phyloP scores from a whole-genome alignment of 1,140 invertebrate species.

The Wasmannia auropunctata region DNA sequence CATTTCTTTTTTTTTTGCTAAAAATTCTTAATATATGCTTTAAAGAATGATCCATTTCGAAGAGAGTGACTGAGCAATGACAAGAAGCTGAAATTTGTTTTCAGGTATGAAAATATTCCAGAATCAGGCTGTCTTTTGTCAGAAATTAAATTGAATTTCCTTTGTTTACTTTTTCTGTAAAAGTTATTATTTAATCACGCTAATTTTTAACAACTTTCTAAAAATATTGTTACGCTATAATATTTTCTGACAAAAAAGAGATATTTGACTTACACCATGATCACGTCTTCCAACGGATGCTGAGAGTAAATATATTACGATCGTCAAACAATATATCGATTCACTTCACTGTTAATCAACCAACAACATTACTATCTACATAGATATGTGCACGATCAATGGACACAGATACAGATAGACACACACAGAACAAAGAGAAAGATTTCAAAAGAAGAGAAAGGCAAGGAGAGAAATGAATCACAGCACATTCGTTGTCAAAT shows the following conservation, averaged over 20 bases:
- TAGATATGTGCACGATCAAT: neutral
- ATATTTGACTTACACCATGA: conserved; percentile 18
- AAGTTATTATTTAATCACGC: neutral
- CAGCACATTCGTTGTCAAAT: neutral
- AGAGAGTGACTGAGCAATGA: no score
- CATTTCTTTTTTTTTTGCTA: no score
- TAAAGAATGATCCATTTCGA: no score
- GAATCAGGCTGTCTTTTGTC: neutral
- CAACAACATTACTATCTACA: conserved; percentile 21
- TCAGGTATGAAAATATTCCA: neutral
- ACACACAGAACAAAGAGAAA: neutral
- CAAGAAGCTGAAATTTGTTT: no score
- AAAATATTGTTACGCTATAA: neutral
- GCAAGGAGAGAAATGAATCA: neutral
- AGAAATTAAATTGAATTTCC: neutral
- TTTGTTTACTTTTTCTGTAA: neutral
- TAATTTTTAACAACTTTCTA: neutral
- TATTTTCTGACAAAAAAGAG: neutral
- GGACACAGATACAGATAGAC: neutral
- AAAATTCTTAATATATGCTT: no score
- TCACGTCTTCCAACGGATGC: neutral
- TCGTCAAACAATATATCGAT: neutral
- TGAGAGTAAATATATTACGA: neutral
- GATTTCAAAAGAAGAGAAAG: neutral
- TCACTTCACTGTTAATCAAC: neutral